Evolutionary conservation across 2,797 vertebrate genomes (phyloP).

Genomic region (Rhodeus uyekii): DNA sequence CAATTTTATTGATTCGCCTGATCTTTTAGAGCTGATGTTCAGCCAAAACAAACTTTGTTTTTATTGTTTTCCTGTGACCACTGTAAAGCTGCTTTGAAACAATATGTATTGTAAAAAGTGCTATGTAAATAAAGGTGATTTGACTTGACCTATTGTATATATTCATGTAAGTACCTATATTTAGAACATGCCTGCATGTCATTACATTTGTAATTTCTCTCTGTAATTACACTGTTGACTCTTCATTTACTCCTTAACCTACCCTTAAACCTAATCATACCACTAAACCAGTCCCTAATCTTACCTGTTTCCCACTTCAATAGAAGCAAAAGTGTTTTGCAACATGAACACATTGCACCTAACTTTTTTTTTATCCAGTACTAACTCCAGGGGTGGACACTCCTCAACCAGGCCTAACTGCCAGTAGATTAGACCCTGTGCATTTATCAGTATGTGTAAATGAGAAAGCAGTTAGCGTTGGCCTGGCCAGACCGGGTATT

Average conservation of each 20-base stretch:
- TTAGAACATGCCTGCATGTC: neutral
- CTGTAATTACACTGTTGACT: neutral
- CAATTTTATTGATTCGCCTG: no score
- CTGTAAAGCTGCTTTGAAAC: no score
- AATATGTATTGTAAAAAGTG: no score
- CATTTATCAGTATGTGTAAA: constrained; percentile 82
- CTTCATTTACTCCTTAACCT: neutral
- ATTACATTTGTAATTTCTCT: neutral
- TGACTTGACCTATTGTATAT: no score
- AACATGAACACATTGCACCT: neutral
- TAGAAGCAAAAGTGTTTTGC: neutral
- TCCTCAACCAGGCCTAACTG: constrained; percentile 68
- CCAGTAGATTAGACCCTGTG: constrained; percentile 78
- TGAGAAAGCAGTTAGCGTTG: constrained; percentile 79
- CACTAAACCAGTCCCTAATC: neutral
- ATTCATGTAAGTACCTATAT: no score
- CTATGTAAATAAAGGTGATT: no score
- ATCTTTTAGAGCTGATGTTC: no score
- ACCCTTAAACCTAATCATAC: neutral
- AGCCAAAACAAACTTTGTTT: no score
- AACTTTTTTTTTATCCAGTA: neutral
- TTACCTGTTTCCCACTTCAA: neutral
- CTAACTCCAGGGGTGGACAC: constrained; percentile 32
- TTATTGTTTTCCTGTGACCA: no score
- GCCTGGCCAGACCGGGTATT: constrained; percentile 77